Conservation (phyloP, 2,797 vertebrate genomes). For the Sternarchorhynchus goeldii region DNA sequence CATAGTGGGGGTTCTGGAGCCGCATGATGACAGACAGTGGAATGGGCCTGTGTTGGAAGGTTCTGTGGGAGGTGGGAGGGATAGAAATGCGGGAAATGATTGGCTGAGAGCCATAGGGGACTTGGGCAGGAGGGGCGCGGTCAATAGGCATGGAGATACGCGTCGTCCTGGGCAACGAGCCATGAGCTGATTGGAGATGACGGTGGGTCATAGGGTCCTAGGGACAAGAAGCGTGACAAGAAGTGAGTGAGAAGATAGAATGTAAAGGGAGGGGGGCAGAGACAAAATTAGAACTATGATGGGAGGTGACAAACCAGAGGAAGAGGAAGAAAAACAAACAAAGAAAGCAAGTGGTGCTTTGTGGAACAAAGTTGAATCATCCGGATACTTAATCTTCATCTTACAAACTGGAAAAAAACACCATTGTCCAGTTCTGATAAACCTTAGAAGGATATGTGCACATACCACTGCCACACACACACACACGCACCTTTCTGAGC, state of each 20-base stretch:
- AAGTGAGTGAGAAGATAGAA: neutral
- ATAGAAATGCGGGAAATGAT: slow-evolving; percentile 85
- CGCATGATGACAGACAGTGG: slow-evolving; percentile 91
- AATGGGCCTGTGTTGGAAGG: slow-evolving; percentile 75
- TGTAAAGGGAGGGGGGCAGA: neutral
- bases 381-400: neutral
- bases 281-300: no score
- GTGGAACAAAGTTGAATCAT: neutral
- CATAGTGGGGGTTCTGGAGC: slow-evolving; percentile 85
- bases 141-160: slow-evolving; percentile 70
- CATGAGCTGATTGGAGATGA: slow-evolving; percentile 40
- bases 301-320: neutral
- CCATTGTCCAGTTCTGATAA: neutral
- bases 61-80: slow-evolving; percentile 70
- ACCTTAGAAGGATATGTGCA: neutral
- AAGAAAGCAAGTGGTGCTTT: neutral
- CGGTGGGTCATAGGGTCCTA: slow-evolving; percentile 40
- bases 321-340: neutral
- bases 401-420: neutral
- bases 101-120: slow-evolving; percentile 73
- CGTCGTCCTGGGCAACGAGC: slow-evolving; percentile 68
- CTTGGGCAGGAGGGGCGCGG: slow-evolving; percentile 61
- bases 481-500: slow-evolving; percentile 62
- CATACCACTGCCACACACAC: neutral
- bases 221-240: slow-evolving; percentile 2